Evolutionary conservation across 53 echinoderm and acorn worm genomes (phyloP).

Genomic region (Henricia sp.): DNA sequence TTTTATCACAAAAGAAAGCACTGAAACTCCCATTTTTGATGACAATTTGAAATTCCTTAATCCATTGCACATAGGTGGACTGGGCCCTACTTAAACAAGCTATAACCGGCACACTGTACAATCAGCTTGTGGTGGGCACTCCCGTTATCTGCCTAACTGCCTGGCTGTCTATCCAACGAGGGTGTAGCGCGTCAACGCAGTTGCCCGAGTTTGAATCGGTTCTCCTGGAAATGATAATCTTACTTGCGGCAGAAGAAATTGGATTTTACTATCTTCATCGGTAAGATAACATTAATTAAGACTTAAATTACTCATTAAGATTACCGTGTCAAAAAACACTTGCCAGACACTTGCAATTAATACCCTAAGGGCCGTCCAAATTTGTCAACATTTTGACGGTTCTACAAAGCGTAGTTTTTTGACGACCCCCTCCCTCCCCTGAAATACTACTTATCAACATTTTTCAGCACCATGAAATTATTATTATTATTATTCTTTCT

Average conservation of each 20-base stretch:
- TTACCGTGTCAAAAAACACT: no score
- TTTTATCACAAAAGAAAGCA: not conserved
- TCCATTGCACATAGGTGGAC: conserved; percentile 60
- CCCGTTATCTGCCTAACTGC: conserved; percentile 43
- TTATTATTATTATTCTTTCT: no score
- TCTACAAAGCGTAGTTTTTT: no score
- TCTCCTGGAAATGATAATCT: conserved; percentile 73
- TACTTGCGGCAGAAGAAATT: conserved; percentile 78
- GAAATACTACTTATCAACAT: no score
- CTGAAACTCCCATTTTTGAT: not conserved
- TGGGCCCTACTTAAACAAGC: conserved; percentile 68
- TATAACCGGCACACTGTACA: conserved; percentile 71
- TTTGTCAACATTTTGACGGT: no score
- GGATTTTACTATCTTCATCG: conserved; percentile 95
- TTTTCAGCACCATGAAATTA: no score
- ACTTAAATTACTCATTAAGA: no score
- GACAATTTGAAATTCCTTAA: no score
- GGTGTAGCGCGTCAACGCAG: conserved; percentile 66
- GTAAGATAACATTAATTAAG: no score
- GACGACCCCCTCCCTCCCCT: no score
- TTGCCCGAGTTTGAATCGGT: conserved; percentile 82
- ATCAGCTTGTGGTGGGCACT: conserved; percentile 72
- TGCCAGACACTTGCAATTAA: no score
- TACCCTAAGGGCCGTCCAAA: no score
- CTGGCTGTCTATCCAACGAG: conserved; percentile 68